phyloP scores from a whole-genome alignment of 1,140 invertebrate genomes.

The Glossosoma conforme region DNA sequence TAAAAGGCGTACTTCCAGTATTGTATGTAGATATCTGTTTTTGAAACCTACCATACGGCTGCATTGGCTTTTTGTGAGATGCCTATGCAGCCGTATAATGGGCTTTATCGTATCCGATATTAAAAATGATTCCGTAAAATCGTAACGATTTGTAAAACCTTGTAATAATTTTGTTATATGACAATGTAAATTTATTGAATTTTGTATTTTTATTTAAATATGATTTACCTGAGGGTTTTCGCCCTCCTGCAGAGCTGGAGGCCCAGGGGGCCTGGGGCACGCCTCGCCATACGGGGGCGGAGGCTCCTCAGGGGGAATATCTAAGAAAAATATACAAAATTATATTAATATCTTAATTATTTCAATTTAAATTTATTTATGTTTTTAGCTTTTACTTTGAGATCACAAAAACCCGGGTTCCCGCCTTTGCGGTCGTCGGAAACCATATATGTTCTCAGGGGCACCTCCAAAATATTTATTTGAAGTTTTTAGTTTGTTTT shows the following conservation, averaged over 20 bases:
- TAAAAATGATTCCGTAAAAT: no score
- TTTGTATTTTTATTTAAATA: neutral
- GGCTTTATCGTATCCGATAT: no score
- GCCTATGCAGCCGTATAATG: no score
- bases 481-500: no score
- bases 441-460: neutral
- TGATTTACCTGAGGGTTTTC: conserved; percentile 1
- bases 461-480: neutral
- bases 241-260: conserved; percentile 3
- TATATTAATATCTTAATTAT: neutral
- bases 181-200: neutral
- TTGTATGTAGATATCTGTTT: no score
- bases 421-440: neutral
- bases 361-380: neutral
- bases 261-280: neutral
- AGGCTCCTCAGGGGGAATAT: conserved; percentile 14
- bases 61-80: no score
- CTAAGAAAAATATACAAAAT: neutral
- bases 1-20: no score
- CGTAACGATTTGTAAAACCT: no score
- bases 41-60: no score
- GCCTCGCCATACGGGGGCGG: conserved; percentile 20
- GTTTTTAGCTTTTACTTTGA: neutral
- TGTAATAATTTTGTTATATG: neutral
- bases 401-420: neutral